Evolutionary conservation across 2,797 vertebrate species (phyloP), one percentile per base, ranked within the genome.

Genomic region (Liasis olivaceus): DNA sequence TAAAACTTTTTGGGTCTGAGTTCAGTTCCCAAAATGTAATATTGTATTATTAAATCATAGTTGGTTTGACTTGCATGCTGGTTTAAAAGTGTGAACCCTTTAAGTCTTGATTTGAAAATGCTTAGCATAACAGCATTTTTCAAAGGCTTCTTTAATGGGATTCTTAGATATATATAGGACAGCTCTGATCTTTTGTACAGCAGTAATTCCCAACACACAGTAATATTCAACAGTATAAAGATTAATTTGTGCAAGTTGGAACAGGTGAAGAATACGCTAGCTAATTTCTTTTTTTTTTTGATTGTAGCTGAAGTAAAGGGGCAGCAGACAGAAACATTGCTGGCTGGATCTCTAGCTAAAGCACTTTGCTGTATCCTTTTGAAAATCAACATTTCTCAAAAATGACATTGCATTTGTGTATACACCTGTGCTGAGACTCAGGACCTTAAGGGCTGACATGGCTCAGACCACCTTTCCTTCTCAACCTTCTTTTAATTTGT

Each of bases 291-390:
- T 2, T 92, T 24, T 81, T 91, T 86, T 94, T 94, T 1, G 91
- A 0, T 96, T 96, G 60, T 95, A 99, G 99, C 98, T 95, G 98
- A 99, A 95, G 97, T 99, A 94, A 98, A 95, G 60, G 98, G 98
- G 60, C 98, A 98, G 84, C 98, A 98, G 54, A 99, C 98, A 0
- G 99, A 99, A 91, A 99, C 99, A 1, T 93, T 99, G 89, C 93
- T 99, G 96, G 99, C 99, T 2, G 99, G 99, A 91, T 98, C 99
- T 2, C 98, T 99, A 2, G 98, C 99, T 94, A 99, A 99, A 98
- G 99, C 99, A 22, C 98, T 99, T 9, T 99, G 99, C 96, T 99
- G 99, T 99, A 99, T 99, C 99, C 99, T 99, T 98, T 95, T 51
- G 17, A 31, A 90, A 11, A 36, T 22, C 0, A 11, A 42, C 66